Evolutionary conservation across 2,888 invertebrate genomes (phyloP).

Genomic region (Philereme transversata): DNA sequence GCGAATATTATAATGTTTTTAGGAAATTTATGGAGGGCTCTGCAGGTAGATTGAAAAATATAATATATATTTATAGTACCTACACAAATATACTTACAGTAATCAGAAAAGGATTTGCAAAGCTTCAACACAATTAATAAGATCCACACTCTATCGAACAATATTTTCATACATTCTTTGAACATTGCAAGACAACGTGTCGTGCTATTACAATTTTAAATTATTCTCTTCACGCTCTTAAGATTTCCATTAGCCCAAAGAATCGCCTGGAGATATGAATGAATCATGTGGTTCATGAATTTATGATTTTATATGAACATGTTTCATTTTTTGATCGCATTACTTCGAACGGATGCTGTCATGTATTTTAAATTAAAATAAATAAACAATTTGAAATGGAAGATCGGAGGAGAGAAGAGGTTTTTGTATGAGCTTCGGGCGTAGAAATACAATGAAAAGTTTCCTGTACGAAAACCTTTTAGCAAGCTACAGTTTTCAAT

Average conservation of each 20-base stretch:
- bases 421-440: constrained; percentile 7
- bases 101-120: too few species aligned
- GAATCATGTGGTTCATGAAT: constrained; percentile 46
- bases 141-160: too few species aligned
- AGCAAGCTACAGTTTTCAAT: too few species aligned
- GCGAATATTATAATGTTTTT: not conserved
- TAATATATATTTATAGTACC: too few species aligned
- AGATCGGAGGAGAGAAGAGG: not conserved
- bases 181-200: constrained; percentile 12
- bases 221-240: constrained; percentile 45
- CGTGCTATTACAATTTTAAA: constrained; percentile 56
- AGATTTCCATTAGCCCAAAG: constrained; percentile 48
- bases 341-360: constrained; percentile 26
- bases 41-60: too few species aligned
- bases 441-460: constrained; percentile 17
- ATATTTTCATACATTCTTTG: not conserved
- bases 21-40: too few species aligned
- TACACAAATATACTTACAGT: too few species aligned
- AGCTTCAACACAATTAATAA: too few species aligned
- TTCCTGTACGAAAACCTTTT: not conserved
- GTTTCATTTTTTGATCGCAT: constrained; percentile 35
- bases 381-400: constrained; percentile 19
- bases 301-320: constrained; percentile 37
- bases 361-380: constrained; percentile 18
- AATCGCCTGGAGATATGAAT: constrained; percentile 54